These are phyloP conservation scores for Eulemur rubriventer DNA, from an alignment of 2,797 vertebrate species.

Conservation along the genomic window DNA sequence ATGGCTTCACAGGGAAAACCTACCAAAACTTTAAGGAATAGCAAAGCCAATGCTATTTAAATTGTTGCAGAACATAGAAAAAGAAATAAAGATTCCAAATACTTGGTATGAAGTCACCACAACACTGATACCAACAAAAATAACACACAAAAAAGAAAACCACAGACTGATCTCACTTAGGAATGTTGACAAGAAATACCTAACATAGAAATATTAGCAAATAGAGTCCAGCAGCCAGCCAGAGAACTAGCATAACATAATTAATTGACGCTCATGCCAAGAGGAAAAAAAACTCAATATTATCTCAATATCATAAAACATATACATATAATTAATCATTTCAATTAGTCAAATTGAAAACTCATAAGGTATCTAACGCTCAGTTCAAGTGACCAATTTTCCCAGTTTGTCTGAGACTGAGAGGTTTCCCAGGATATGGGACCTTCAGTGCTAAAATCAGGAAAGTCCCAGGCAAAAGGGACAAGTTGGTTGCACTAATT, in stretches of 20 bases:
- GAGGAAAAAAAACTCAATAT: background rate
- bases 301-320: background rate
- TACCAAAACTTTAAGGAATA: constrained; percentile 41
- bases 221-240: background rate
- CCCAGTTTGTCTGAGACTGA: background rate
- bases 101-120: constrained; percentile 22
- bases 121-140: background rate
- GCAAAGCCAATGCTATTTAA: constrained; percentile 43
- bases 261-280: background rate
- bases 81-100: constrained; percentile 45
- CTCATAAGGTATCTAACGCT: background rate
- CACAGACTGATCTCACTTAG: background rate
- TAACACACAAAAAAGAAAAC: constrained; percentile 13
- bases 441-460: background rate
- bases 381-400: background rate
- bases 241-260: background rate
- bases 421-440: background rate
- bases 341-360: background rate
- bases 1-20: constrained; percentile 25
- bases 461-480: background rate
- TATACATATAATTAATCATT: background rate
- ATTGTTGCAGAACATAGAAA: constrained; percentile 43
- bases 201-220: background rate
- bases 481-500: background rate
- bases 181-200: background rate